These are phyloP conservation scores for Chouioia cunea DNA, from an alignment of 2,888 invertebrate species.

Conservation along the genomic window DNA sequence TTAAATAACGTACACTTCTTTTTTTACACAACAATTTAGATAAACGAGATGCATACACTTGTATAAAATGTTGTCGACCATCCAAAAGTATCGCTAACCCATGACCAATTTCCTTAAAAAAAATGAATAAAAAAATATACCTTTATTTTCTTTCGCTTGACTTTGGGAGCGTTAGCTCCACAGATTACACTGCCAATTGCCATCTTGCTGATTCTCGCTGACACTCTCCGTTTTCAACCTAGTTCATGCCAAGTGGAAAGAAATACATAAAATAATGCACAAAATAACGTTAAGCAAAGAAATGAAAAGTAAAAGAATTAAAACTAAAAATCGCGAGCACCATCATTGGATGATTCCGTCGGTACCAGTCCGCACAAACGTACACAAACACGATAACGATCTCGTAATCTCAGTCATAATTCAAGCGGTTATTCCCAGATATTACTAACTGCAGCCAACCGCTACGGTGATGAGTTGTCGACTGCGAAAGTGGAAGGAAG, in stretches of 20 bases:
- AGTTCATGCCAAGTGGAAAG: constrained; percentile 45
- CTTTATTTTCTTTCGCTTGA: constrained; percentile 65
- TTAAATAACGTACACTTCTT: no score
- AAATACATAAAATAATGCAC: constrained; percentile 45
- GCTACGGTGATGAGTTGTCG: no score
- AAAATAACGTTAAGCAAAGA: neutral
- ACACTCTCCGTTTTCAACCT: constrained; percentile 51
- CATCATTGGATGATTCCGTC: neutral
- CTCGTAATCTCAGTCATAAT: no score
- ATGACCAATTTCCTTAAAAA: constrained; percentile 11
- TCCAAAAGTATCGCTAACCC: no score
- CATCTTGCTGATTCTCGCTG: constrained; percentile 56
- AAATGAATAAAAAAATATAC: constrained; percentile 55
- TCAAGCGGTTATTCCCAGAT: no score
- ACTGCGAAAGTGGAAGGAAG: neutral
- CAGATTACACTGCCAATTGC: constrained; percentile 66
- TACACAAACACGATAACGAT: no score
- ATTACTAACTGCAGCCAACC: no score
- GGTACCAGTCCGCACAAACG: no score
- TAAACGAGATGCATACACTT: no score
- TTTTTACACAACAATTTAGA: no score
- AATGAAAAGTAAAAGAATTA: constrained; percentile 12
- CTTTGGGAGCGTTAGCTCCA: constrained; percentile 64
- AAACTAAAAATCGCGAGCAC: neutral
- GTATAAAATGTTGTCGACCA: no score